These are phyloP conservation scores for Eriocheir sinensis DNA, from an alignment of 1,140 invertebrate species.

Conservation along the genomic window DNA sequence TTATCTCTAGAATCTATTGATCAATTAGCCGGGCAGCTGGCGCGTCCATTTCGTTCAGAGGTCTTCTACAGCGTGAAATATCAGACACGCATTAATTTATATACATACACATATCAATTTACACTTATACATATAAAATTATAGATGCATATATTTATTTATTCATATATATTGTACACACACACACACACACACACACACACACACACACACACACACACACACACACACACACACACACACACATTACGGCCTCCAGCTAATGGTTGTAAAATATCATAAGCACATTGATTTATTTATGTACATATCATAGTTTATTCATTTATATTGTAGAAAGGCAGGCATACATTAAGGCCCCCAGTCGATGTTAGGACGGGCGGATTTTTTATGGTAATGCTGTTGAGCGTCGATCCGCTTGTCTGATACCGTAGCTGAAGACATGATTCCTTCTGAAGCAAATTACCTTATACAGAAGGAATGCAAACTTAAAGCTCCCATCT, in stretches of 20 bases:
- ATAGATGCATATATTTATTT: neutral
- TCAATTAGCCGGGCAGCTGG: slow-evolving; percentile 1
- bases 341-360: too few relatives aligned
- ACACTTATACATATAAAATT: neutral
- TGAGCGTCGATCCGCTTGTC: too few relatives aligned
- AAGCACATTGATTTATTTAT: too few relatives aligned
- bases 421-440: too few relatives aligned
- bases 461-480: too few relatives aligned
- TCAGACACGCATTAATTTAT: too few relatives aligned
- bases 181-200: neutral
- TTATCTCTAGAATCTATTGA: slow-evolving; percentile 26
- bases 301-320: too few relatives aligned
- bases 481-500: too few relatives aligned
- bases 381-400: too few relatives aligned
- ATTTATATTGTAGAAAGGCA: too few relatives aligned
- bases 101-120: neutral
- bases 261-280: neutral
- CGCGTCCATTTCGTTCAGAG: neutral
- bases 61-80: neutral
- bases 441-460: too few relatives aligned
- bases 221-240: neutral
- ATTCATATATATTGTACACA: neutral
- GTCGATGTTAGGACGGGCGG: too few relatives aligned
- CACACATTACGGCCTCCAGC: neutral
- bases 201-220: slow-evolving; percentile 10